Percentiles rank a stretch among this genome's conserved stretches.
Conservation (phyloP, 2,113 vertebrate genomes). For the Mustela lutreola region DNA sequence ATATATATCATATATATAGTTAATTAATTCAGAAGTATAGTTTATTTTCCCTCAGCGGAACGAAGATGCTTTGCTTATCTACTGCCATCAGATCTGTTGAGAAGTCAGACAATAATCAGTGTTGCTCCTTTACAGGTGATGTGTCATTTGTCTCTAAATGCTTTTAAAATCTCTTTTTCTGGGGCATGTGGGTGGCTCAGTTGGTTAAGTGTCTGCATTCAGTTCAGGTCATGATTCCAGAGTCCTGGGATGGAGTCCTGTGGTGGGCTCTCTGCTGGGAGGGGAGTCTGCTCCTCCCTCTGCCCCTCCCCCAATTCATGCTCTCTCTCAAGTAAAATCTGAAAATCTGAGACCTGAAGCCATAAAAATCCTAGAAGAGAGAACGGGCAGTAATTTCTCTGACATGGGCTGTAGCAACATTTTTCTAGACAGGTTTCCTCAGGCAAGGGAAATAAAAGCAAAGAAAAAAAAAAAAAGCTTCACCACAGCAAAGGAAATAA, state of each 20-base stretch:
- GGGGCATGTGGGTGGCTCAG: background rate
- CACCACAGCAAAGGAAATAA: background rate
- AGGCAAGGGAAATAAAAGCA: too few relatives aligned
- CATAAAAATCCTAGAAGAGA: too few relatives aligned
- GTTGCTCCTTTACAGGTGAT: background rate
- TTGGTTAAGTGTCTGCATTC: background rate
- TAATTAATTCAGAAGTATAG: background rate
- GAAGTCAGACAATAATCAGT: background rate
- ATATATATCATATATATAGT: background rate
- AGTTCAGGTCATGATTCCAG: background rate
- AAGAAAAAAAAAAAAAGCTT: background rate
- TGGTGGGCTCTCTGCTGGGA: background rate
- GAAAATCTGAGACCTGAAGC: too few relatives aligned
- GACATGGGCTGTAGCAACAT: too few relatives aligned
- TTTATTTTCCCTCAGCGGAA: constrained; percentile 19
- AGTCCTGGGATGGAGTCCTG: background rate
- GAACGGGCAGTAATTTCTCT: too few relatives aligned
- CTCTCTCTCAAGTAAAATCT: background rate
- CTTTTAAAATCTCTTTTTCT: constrained; percentile 24
- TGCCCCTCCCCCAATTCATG: background rate
- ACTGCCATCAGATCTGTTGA: background rate
- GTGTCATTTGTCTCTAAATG: background rate
- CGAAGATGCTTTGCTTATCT: background rate
- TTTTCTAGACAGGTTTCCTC: too few relatives aligned
- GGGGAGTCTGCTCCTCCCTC: background rate